These are phyloP conservation scores for Lasioglossum zephyrum DNA, from an alignment of 2,888 invertebrate genomes.

Conservation along the genomic window DNA sequence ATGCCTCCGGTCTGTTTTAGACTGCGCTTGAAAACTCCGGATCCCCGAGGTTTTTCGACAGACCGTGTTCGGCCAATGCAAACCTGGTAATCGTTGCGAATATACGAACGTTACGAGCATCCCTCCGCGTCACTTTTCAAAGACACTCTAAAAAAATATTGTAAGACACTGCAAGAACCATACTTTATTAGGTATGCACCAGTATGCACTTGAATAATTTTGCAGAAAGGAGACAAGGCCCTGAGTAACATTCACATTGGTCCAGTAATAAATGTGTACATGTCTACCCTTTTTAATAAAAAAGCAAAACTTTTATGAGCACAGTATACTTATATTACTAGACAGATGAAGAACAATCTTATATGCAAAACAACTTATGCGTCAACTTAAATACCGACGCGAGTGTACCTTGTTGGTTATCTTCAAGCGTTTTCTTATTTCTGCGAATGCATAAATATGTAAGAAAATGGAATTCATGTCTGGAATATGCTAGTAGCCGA, in stretches of 20 bases:
- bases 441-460: constrained; percentile 56
- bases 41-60: neutral
- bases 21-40: neutral
- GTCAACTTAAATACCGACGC: neutral
- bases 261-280: no score
- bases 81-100: neutral
- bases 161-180: neutral
- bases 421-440: constrained; percentile 39
- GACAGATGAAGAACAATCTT: no score
- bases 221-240: no score
- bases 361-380: no score
- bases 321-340: no score
- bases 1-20: neutral
- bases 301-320: no score
- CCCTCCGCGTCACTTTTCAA: constrained; percentile 7
- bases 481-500: constrained; percentile 39
- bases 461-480: constrained; percentile 54
- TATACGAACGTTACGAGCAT: constrained; percentile 17
- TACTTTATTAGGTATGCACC: no score
- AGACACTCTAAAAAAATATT: neutral
- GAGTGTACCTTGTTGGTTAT: neutral
- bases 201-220: no score
- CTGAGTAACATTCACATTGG: no score
- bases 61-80: neutral
- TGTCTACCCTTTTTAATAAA: no score